Evolutionary conservation across 2,888 invertebrate species (phyloP), one percentile per base, ranked within the genome.

Genomic region (Gandaritis pyraliata): DNA sequence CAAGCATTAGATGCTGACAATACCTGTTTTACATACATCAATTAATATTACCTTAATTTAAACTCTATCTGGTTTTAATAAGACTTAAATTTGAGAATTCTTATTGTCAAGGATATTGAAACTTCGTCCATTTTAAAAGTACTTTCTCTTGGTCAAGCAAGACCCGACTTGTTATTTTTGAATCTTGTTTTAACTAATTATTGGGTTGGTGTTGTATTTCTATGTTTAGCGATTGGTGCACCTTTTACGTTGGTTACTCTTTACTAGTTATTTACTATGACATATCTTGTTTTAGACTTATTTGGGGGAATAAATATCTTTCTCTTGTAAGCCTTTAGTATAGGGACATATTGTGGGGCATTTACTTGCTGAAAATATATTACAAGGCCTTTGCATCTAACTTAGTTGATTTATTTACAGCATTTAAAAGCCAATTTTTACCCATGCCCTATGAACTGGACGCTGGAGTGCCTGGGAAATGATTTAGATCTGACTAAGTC

Each of bases 101-200:
- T 12, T 50, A 55, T 52, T 48, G 13, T 48, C 30, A 46, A 66
- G 64, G 58, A 61, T 49, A 52, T 45, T 18, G 16, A 38, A 59
- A 56, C 56, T 56, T 23, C n/a, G 18, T 50, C 33, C 15, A 48
- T 61, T 58, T 61, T n/a, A 41, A 56, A 58, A 61, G 12, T 16
- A 57, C 64, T 64, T 61, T 66, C 62, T 62, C 54, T 54, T 41
- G 39, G 47, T 39, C 4, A 38, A 12, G 23, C 8, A 41, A 36
- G 15, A n/a, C n/a, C 8, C 16, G 16, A 43, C 45, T 50, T 54
- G 53, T 58, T 38, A 33, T 33, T 47, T 60, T 39, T 47, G 15
- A 43, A 41, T 48, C 15, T 16, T 43, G 52, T 33, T 43, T 11
- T 12, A 7, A 36, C 47, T 55, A 55, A 55, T 39, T 55, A 13